These are phyloP conservation scores for Troilus luridus DNA, from an alignment of 2,888 invertebrate genomes.

Conservation along the genomic window DNA sequence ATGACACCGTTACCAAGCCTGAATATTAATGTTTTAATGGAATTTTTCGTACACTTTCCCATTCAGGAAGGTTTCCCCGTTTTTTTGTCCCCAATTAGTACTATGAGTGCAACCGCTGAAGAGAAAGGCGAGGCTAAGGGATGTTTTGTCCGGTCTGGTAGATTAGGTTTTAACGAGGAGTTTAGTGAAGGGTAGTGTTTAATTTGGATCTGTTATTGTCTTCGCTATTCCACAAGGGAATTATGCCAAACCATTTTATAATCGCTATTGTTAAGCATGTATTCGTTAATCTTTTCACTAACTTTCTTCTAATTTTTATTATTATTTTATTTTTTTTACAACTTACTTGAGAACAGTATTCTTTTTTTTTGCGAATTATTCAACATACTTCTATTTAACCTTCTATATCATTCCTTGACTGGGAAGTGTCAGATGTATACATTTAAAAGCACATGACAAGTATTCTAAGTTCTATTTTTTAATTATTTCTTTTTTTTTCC, in stretches of 20 bases:
- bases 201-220: background rate
- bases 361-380: background rate
- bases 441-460: too few species aligned
- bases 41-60: too few species aligned
- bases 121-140: slow-evolving; percentile 14
- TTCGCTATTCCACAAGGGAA: too few species aligned
- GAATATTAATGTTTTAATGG: too few species aligned
- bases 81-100: too few species aligned
- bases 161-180: background rate
- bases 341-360: background rate
- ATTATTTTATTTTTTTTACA: too few species aligned
- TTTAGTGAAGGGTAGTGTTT: background rate
- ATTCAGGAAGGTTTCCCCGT: too few species aligned
- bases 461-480: background rate
- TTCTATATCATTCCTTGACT: background rate
- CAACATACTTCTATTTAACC: background rate
- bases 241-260: background rate
- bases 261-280: background rate
- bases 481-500: background rate
- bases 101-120: background rate
- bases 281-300: background rate
- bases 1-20: too few species aligned
- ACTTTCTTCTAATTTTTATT: background rate
- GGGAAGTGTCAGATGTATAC: too few species aligned
- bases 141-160: background rate